Conservation (phyloP, 2,888 invertebrate genomes). For the Drosophila seclusa region DNA sequence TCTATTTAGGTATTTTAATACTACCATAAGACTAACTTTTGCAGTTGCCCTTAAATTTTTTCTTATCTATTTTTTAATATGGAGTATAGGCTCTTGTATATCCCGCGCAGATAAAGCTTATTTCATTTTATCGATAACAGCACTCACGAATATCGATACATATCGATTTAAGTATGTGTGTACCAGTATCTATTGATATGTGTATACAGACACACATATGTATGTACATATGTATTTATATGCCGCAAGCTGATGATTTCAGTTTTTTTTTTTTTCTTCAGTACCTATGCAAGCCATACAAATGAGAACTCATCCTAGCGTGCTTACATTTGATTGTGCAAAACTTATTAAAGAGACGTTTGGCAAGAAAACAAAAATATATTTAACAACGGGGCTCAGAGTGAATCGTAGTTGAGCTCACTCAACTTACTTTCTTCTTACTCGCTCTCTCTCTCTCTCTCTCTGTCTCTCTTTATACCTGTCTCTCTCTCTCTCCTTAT, state of each 20-base stretch:
- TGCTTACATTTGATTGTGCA: background rate
- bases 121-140: background rate
- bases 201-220: too few relatives aligned
- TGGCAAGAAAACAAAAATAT: too few relatives aligned
- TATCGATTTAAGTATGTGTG: background rate
- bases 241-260: background rate
- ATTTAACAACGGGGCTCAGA: background rate
- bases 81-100: background rate
- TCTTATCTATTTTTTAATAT: background rate
- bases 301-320: background rate
- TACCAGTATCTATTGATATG: too few relatives aligned
- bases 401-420: background rate
- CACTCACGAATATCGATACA: background rate
- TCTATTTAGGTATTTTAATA: background rate
- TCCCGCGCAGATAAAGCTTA: background rate
- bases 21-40: background rate
- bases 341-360: background rate
- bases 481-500: background rate
- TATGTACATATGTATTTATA: too few relatives aligned
- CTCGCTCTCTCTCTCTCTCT: background rate
- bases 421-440: background rate
- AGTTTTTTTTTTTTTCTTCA: background rate
- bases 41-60: background rate
- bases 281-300: background rate
- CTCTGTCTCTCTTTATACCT: background rate